phyloP scores from a whole-genome alignment of 2,888 invertebrate species.

The Abrostola tripartita region DNA sequence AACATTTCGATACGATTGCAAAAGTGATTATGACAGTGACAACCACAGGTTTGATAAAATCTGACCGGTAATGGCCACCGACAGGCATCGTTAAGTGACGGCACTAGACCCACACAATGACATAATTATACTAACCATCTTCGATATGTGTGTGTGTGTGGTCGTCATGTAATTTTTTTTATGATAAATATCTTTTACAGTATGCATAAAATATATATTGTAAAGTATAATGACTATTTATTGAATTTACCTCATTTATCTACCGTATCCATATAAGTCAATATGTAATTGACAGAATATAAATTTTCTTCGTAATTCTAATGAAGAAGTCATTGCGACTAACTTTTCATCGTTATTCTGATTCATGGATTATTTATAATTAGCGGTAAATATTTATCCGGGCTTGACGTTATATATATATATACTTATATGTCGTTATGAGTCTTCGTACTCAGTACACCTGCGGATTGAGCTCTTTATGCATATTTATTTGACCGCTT shows the following conservation, averaged over 20 bases:
- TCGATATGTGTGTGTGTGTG: constrained; percentile 1
- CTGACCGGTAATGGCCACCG: constrained; percentile 36
- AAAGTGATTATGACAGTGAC: constrained; percentile 11
- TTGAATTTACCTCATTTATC: constrained; percentile 17
- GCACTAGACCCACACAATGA: constrained; percentile 18
- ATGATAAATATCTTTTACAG: background rate
- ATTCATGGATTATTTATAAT: background rate
- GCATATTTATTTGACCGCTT: background rate
- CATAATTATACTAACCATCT: background rate
- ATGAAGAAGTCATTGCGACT: background rate
- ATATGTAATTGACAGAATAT: background rate
- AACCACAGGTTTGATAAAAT: constrained; percentile 45
- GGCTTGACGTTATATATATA: background rate
- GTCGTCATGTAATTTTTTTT: background rate
- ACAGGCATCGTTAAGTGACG: constrained; percentile 27
- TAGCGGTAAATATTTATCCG: background rate
- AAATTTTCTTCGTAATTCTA: constrained; percentile 18
- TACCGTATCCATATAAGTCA: constrained; percentile 11
- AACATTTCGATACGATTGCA: constrained; percentile 3
- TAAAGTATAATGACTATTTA: too few species aligned
- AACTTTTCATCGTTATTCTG: background rate
- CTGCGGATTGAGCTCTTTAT: too few species aligned
- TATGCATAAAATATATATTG: background rate
- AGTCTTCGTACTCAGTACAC: background rate
- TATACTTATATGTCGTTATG: too few species aligned